A percentile compares a stretch with the other conserved stretches of the same genome.
phyloP scores from a whole-genome alignment of 1,140 invertebrate genomes.

The Drosophila baimaii region DNA sequence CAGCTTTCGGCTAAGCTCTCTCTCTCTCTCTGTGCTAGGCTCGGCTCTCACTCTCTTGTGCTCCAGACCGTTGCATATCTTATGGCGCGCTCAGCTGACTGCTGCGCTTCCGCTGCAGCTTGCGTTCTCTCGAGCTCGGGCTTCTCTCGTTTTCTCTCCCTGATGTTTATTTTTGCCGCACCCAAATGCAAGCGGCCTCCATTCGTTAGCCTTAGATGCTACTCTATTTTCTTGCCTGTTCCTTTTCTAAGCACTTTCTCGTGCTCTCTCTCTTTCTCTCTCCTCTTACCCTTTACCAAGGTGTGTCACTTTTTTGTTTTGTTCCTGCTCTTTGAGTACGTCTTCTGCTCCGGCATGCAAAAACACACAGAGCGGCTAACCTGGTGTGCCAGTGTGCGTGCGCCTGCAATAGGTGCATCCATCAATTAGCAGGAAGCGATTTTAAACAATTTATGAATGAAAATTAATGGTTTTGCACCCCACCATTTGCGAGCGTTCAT shows the following conservation, averaged over 20 bases:
- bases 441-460: constrained; percentile 71
- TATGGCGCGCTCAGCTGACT: constrained; percentile 67
- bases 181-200: constrained; percentile 62
- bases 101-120: constrained; percentile 41
- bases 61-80: constrained; percentile 62
- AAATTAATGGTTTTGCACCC: constrained; percentile 52
- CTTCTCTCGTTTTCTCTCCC: constrained; percentile 21
- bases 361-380: constrained; percentile 3
- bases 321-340: constrained; percentile 66
- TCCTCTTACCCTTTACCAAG: constrained; percentile 52
- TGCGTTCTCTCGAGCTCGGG: constrained; percentile 18
- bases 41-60: constrained; percentile 29
- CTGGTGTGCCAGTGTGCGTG: neutral
- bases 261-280: constrained; percentile 10
- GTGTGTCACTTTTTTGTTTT: constrained; percentile 83
- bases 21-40: constrained; percentile 42
- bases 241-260: constrained; percentile 19
- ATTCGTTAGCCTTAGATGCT: constrained; percentile 30
- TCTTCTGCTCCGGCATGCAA: constrained; percentile 32
- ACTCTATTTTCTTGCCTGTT: constrained; percentile 32
- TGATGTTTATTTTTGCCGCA: constrained; percentile 70
- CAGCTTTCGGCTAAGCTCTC: constrained; percentile 48
- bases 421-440: constrained; percentile 66
- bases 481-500: constrained; percentile 5
- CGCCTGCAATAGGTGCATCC: constrained; percentile 22